Conservation (phyloP, 2,113 vertebrate species). For the Genyomyrus donnyi region DNA sequence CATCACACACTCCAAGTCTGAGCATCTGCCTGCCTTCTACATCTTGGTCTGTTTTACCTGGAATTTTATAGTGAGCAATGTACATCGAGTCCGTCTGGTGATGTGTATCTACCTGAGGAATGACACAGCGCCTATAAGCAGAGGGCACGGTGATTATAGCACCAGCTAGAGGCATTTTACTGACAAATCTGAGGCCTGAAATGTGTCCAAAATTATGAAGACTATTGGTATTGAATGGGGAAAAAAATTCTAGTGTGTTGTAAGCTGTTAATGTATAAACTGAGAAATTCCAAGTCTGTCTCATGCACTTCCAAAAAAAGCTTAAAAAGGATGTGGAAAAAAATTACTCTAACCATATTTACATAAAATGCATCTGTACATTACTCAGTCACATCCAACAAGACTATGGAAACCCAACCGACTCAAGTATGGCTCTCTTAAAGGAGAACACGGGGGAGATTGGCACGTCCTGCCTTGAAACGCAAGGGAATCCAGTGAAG, state of each 20-base stretch:
- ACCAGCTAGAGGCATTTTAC: constrained; percentile 18
- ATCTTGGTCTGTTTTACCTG: background rate
- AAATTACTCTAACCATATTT: constrained; percentile 12
- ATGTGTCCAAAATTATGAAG: background rate
- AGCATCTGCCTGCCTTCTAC: background rate
- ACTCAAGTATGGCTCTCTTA: background rate
- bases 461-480: constrained; percentile 12
- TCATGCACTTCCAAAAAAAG: constrained; percentile 8
- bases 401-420: background rate
- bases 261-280: background rate
- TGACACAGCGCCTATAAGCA: background rate
- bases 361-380: constrained; percentile 10
- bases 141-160: constrained; percentile 26
- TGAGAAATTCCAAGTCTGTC: background rate
- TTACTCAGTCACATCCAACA: background rate
- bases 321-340: constrained; percentile 9
- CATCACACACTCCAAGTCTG: background rate
- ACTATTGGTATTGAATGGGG: constrained; percentile 16
- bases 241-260: background rate
- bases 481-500: constrained; percentile 7
- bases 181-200: background rate
- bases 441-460: background rate
- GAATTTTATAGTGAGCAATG: background rate
- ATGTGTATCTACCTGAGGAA: background rate
- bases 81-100: background rate